phyloP scores from a whole-genome alignment of 2,888 invertebrate genomes.

The Urechis unicinctus region DNA sequence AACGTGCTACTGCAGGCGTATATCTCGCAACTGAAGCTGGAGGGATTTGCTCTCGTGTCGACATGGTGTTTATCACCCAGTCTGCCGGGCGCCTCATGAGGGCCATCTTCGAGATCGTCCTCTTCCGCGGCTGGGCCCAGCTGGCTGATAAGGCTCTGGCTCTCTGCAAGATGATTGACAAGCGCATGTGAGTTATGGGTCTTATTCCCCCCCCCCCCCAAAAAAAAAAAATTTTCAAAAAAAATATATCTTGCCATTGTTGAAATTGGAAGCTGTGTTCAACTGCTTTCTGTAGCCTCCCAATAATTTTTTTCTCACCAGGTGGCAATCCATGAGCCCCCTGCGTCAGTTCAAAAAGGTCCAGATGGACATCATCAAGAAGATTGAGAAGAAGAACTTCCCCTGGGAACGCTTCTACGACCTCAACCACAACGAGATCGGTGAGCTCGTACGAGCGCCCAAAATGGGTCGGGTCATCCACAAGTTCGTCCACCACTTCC shows the following conservation, averaged over 20 bases:
- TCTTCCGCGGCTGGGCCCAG: conserved; percentile 91
- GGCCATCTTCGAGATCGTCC: conserved; percentile 95
- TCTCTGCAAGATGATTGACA: conserved; percentile 97
- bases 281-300: background rate
- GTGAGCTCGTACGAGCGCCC: conserved; percentile 83
- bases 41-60: conserved; percentile 98
- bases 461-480: conserved; percentile 92
- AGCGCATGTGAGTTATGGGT: conserved; percentile 65
- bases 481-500: conserved; percentile 85
- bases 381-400: conserved; percentile 86
- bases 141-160: conserved; percentile 91
- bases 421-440: conserved; percentile 93
- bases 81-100: conserved; percentile 90
- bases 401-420: conserved; percentile 75
- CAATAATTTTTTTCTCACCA: conserved; percentile 18
- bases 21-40: conserved; percentile 94
- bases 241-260: too few relatives aligned
- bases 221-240: background rate
- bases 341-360: conserved; percentile 93
- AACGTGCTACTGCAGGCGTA: conserved; percentile 90
- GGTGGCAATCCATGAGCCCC: conserved; percentile 98
- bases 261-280: too few relatives aligned
- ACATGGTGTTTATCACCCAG: conserved; percentile 99
- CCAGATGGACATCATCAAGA: conserved; percentile 93
- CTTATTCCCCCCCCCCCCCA: too few relatives aligned